Evolutionary conservation across 2,888 invertebrate genomes (phyloP).

Genomic region (Pemphredon lugubris): DNA sequence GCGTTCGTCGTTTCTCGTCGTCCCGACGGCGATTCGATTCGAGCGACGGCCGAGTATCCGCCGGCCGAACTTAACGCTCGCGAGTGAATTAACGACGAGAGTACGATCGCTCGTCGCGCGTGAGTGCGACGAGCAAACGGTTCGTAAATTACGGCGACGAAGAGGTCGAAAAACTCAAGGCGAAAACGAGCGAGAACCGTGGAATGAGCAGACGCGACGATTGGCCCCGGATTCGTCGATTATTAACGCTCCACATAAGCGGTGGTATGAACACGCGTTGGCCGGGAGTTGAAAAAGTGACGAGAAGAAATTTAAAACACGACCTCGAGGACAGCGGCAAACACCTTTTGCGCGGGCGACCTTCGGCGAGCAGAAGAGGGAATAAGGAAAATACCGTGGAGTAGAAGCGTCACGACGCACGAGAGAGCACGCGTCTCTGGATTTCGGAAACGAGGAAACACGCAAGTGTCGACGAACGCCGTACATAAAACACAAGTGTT

Average conservation of each 20-base stretch:
- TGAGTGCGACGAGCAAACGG: not conserved
- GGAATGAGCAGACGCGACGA: not conserved
- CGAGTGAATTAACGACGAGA: not conserved
- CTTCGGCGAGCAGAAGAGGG: no score
- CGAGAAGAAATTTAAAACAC: no score
- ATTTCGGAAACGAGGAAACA: conserved; percentile 11
- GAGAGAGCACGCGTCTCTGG: conserved; percentile 13
- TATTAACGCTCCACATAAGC: conserved; percentile 12
- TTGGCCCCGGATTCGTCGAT: not conserved
- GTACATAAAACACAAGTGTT: conserved; percentile 68
- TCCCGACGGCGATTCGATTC: no score
- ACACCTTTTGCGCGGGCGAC: no score
- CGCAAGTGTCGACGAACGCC: conserved; percentile 56
- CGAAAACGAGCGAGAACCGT: not conserved
- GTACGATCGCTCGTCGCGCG: not conserved
- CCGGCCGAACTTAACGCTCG: no score
- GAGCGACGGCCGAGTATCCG: not conserved
- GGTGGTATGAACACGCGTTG: not conserved
- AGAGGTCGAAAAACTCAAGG: not conserved
- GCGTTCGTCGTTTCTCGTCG: not conserved
- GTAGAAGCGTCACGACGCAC: not conserved
- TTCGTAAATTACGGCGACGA: no score
- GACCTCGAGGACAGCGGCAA: no score
- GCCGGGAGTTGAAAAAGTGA: no score
- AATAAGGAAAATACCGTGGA: not conserved